These are phyloP conservation scores for Miltochrista miniata DNA, from an alignment of 2,888 invertebrate genomes.

Conservation along the genomic window DNA sequence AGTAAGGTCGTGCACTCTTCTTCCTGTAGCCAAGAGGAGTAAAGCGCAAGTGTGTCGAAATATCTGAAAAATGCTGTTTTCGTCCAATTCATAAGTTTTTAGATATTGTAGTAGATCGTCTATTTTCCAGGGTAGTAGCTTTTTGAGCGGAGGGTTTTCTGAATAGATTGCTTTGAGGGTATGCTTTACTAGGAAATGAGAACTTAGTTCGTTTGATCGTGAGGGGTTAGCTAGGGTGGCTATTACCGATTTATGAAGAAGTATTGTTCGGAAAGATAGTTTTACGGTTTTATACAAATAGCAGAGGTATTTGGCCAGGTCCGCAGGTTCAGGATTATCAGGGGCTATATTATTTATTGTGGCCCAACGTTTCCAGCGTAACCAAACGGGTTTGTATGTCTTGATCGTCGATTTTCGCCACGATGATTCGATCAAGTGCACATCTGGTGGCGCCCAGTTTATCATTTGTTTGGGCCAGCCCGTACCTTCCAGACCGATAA, in stretches of 20 bases:
- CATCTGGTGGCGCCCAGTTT: background rate
- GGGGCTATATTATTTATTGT: background rate
- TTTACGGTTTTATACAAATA: background rate
- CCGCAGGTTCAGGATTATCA: background rate
- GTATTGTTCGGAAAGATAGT: background rate
- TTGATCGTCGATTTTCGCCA: background rate
- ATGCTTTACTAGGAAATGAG: background rate
- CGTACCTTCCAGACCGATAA: background rate
- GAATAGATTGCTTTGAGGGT: background rate
- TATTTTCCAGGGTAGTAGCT: background rate
- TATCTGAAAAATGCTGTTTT: background rate
- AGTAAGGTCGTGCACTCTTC: background rate
- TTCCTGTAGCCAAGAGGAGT: background rate
- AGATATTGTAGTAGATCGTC: background rate
- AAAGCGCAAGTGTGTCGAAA: background rate
- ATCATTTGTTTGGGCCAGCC: background rate
- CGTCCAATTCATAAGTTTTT: background rate
- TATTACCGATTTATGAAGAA: background rate
- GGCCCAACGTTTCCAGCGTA: background rate
- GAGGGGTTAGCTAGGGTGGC: background rate
- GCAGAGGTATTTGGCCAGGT: background rate
- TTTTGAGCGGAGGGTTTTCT: background rate
- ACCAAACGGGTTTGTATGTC: background rate
- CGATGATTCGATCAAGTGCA: background rate
- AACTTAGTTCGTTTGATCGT: background rate